These are phyloP conservation scores for Australoheros scitulus DNA, from an alignment of 2,113 vertebrate species.

Conservation along the genomic window DNA sequence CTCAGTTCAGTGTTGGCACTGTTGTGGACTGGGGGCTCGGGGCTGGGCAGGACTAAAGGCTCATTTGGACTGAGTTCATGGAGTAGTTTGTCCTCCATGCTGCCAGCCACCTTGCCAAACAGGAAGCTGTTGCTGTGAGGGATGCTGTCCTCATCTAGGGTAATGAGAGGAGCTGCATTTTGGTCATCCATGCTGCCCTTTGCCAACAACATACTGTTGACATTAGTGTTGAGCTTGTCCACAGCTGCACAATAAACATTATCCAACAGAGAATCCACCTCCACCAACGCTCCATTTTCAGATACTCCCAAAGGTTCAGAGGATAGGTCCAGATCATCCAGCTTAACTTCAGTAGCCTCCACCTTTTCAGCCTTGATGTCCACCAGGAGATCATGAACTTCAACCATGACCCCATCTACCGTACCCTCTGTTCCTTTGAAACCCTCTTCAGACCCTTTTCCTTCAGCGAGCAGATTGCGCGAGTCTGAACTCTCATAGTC, in stretches of 20 bases:
- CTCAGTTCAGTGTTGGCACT: slow-evolving; percentile 85
- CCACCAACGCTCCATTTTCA: slow-evolving; percentile 89
- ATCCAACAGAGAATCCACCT: slow-evolving; percentile 91
- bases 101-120: slow-evolving; percentile 86
- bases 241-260: slow-evolving; percentile 93
- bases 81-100: slow-evolving; percentile 85
- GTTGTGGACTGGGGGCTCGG: slow-evolving; percentile 83
- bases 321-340: slow-evolving; percentile 93
- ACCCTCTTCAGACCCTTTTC: slow-evolving; percentile 83
- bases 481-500: slow-evolving; percentile 85
- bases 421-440: slow-evolving; percentile 76
- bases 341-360: slow-evolving; percentile 95
- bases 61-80: slow-evolving; percentile 84
- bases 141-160: slow-evolving; percentile 89
- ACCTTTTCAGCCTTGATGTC: slow-evolving; percentile 97
- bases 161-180: slow-evolving; percentile 90
- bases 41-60: slow-evolving; percentile 83
- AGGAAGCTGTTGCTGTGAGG: slow-evolving; percentile 86
- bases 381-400: slow-evolving; percentile 92
- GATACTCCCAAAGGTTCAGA: slow-evolving; percentile 86
- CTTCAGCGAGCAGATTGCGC: slow-evolving; percentile 86
- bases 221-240: slow-evolving; percentile 88
- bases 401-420: slow-evolving; percentile 84
- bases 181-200: slow-evolving; percentile 68
- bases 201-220: slow-evolving; percentile 75